Conservation (phyloP, 2,113 vertebrate species). For the Tychaedon coryphoeus region DNA sequence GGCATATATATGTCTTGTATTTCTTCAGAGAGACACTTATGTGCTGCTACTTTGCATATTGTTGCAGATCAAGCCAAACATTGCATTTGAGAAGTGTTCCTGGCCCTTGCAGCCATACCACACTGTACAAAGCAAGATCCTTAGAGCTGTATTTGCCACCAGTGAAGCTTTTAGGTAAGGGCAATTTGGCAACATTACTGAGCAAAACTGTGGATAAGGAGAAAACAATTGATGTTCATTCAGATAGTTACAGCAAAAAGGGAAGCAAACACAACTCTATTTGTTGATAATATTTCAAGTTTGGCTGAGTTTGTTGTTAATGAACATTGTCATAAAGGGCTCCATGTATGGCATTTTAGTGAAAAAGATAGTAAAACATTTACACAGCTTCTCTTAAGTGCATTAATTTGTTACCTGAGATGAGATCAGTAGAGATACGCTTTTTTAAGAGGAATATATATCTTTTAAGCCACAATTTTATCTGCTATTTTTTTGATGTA, state of each 20-base stretch:
- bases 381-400: background rate
- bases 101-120: background rate
- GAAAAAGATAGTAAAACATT: background rate
- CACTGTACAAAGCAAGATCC: background rate
- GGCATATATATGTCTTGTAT: accelerated
- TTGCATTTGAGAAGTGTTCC: background rate
- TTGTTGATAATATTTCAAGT: background rate
- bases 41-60: background rate
- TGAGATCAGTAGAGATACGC: background rate
- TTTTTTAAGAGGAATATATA: background rate
- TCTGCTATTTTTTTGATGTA: background rate
- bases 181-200: background rate
- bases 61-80: background rate
- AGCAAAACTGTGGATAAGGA: background rate
- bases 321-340: background rate
- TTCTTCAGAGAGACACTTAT: background rate
- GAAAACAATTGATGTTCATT: background rate
- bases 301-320: background rate
- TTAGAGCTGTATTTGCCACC: background rate
- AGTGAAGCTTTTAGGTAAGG: background rate
- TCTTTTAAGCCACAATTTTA: background rate
- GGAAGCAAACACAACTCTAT: background rate
- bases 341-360: background rate
- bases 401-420: background rate
- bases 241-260: background rate